These are phyloP conservation scores for Dreissena polymorpha DNA, from an alignment of 1,140 invertebrate genomes.

Conservation along the genomic window DNA sequence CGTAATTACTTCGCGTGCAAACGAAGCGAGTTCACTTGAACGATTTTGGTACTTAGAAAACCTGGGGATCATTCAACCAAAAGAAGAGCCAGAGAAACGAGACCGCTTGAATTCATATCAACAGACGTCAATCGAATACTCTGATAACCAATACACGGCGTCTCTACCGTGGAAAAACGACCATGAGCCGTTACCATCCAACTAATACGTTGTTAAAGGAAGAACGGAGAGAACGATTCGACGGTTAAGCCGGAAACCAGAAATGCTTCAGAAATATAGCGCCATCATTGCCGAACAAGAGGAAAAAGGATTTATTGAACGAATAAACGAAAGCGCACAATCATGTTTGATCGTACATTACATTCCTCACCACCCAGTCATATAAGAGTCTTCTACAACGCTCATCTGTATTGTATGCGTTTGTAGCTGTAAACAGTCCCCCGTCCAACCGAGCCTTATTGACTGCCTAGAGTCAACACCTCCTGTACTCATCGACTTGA, in stretches of 20 bases:
- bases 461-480: not conserved
- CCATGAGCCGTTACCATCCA: too few species aligned
- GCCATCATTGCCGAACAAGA: not conserved
- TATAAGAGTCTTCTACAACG: constrained; percentile 30
- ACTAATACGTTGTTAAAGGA: too few species aligned
- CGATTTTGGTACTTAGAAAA: constrained; percentile 26
- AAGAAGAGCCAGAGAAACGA: not conserved
- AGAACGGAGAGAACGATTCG: too few species aligned
- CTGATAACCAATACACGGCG: constrained; percentile 18
- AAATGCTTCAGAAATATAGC: too few species aligned
- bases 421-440: not conserved
- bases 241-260: too few species aligned
- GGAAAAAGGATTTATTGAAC: constrained; percentile 1
- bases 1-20: not conserved
- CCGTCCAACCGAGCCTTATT: not conserved
- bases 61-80: not conserved
- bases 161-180: not conserved
- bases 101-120: constrained; percentile 18
- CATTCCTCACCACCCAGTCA: constrained; percentile 23
- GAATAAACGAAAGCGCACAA: not conserved
- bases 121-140: constrained; percentile 18
- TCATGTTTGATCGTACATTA: not conserved
- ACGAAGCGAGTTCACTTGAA: constrained; percentile 10
- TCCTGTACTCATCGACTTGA: not conserved
- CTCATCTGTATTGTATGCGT: constrained; percentile 25